Base-by-base conservation (phyloP, 1,140 invertebrate species). In the Lasioglossum baleicum region DNA sequence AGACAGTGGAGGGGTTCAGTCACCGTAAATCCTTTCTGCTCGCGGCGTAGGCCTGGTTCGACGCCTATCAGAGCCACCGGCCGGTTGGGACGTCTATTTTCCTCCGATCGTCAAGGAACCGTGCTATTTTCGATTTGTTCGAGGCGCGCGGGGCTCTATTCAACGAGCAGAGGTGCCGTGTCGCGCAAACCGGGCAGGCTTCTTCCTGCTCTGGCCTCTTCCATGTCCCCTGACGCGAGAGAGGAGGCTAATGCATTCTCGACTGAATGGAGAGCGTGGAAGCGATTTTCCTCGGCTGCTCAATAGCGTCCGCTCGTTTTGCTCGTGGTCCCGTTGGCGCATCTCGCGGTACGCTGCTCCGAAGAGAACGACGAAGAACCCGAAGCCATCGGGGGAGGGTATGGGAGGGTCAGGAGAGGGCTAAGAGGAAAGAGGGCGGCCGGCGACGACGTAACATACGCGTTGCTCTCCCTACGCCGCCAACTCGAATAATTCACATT, bases 401-500 rank as follows among this genome's bases (percentile, higher is more conserved):
- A 11, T 13, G 44, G 44, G 44, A 13, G 44, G 13, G 44, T 10
- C 44, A 20, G 51, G 13, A 58, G 81, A 44, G 72, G 77, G 75
- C 15, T 15, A 53, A 20, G 51, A 56, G 51, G 81, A 22, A 69
- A 73, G 75, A 80, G 82, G 86, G 67, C 72, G 72, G 63, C 56
- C 20, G 56, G 75, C 70, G 79, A 84, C 76, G 82, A 84, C 82
- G 84, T 76, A 77, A 78, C 82, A 75, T 70, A 85, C 78, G 87
- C 83, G 82, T 80, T 77, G 61, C 70, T 81, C 84, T 87, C 90
- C 89, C 90, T 85, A 90, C 90, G 87, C 91, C 91, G 90, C 87
- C 90, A 89, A 90, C 90, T 92, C 91, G 89, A 93, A 93, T 92
- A 93, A 93, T 93, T 93, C 91, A 93, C 92, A 93, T 93, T 93